Percentiles rank a stretch among this genome's conserved stretches.
Evolutionary conservation across 2,797 vertebrate species (phyloP).

Genomic region (Gambelia wislizenii): DNA sequence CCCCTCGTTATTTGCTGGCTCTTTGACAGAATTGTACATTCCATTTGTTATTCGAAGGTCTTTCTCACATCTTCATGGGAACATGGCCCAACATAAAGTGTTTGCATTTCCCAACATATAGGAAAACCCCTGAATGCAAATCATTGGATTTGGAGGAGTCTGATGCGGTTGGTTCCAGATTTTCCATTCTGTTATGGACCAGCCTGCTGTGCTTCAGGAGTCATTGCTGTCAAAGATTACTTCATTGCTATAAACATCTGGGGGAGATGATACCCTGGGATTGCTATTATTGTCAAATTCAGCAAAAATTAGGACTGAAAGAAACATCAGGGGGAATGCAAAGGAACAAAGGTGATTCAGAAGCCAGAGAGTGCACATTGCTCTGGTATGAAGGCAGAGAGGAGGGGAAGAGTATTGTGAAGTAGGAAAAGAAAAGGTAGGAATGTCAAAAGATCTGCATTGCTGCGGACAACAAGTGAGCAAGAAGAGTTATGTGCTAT

Average conservation of each 20-base stretch:
- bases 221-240: not conserved
- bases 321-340: not conserved
- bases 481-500: not conserved
- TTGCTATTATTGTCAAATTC: not conserved
- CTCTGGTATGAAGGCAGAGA: not conserved
- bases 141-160: not conserved
- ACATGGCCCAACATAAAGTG: not conserved
- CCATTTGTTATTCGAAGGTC: not conserved
- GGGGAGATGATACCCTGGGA: not conserved
- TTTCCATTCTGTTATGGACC: not conserved
- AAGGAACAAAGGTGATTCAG: not conserved
- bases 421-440: not conserved
- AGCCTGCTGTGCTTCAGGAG: not conserved
- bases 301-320: not conserved
- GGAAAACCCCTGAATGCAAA: not conserved
- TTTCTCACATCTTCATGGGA: not conserved
- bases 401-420: not conserved
- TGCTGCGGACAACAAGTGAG: not conserved
- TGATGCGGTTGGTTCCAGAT: not conserved
- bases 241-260: not conserved
- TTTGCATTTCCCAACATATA: not conserved
- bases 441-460: not conserved
- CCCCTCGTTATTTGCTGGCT: not conserved
- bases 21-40: not conserved
- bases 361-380: not conserved